These are phyloP conservation scores for Naja naja DNA, from an alignment of 2,113 vertebrate genomes.

Conservation along the genomic window DNA sequence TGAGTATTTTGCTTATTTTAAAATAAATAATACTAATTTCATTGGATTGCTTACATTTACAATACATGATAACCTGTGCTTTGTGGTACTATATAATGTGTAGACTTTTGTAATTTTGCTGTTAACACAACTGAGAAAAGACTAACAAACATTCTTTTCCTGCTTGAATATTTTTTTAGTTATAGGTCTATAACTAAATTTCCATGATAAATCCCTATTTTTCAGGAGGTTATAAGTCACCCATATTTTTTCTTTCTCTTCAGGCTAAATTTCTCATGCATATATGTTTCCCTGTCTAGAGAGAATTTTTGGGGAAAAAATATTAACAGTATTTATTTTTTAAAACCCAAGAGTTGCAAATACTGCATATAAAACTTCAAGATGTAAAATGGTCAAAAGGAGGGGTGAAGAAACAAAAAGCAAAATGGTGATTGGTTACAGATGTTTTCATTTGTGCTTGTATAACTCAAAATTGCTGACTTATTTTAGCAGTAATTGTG, in stretches of 20 bases:
- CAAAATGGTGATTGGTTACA: constrained; percentile 70
- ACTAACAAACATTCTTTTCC: constrained; percentile 66
- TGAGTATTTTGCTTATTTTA: background rate
- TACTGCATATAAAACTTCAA: background rate
- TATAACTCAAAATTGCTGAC: constrained; percentile 73
- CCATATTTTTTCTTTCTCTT: constrained; percentile 70
- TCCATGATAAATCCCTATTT: constrained; percentile 68
- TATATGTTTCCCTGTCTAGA: constrained; percentile 71
- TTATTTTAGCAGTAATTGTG: constrained; percentile 70
- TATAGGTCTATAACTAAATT: constrained; percentile 72
- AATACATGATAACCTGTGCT: background rate
- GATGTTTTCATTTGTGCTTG: constrained; percentile 71
- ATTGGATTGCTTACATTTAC: background rate
- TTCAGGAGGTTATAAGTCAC: constrained; percentile 67
- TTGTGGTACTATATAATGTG: background rate
- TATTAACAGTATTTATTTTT: constrained; percentile 10
- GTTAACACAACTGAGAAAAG: constrained; percentile 64
- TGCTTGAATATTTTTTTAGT: constrained; percentile 62
- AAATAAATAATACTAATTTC: background rate
- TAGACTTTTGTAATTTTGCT: background rate
- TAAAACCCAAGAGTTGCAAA: background rate
- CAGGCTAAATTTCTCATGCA: constrained; percentile 63
- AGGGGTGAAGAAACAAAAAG: constrained; percentile 16
- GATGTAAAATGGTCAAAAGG: constrained; percentile 5
- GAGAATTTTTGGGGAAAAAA: constrained; percentile 49